Base-by-base conservation (phyloP, 2,797 vertebrate species). In the Hoplostethus atlanticus region DNA sequence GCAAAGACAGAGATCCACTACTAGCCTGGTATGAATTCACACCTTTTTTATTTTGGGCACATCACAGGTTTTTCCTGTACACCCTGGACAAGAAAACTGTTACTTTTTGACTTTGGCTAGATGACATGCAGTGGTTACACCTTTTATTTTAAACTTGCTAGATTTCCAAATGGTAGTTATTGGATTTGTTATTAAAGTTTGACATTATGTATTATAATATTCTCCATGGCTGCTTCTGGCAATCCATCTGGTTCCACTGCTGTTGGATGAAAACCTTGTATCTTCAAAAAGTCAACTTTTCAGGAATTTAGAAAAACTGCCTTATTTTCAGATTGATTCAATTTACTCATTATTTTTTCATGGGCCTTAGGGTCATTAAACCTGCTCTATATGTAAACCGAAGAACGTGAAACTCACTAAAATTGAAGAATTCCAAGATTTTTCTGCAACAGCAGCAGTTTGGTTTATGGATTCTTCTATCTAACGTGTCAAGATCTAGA, bases 211-310 rank as follows among this genome's bases (percentile, higher is more conserved):
- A 2, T 73, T 10, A 11, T 44, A 16, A 21, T 15, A 11, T 52
- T 56, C 10, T 13, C 65, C 4, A 3, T 68, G 38, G 53, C n/a
- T 31, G 59, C 70, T 42, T 53, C 34, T 53, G 21, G 13, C 28
- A 31, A 36, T n/a, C 4, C 7, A n/a, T n/a, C n/a, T n/a, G n/a
- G 50, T 34, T 57, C 30, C 25, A 54, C 44, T 5, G 25, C 36
- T n/a, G 28, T 28, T 28, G 28, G 28, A 28, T 28, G 2, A 28
- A 28, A 28, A 28, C 28, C 28, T 36, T 36, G 34, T 36, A 25
- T 5, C 8, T 25, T 54, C 7, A 46, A 17, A 34, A 21, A 11
- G 38, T 2, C 28, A 28, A 28, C 28, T 28, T 28, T 28, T 28
- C 28, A 28, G 28, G 28, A 28, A 28, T 28, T 28, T 28, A 28